Conservation (phyloP, 1,140 invertebrate species). For the Doryteuthis pealeii region DNA sequence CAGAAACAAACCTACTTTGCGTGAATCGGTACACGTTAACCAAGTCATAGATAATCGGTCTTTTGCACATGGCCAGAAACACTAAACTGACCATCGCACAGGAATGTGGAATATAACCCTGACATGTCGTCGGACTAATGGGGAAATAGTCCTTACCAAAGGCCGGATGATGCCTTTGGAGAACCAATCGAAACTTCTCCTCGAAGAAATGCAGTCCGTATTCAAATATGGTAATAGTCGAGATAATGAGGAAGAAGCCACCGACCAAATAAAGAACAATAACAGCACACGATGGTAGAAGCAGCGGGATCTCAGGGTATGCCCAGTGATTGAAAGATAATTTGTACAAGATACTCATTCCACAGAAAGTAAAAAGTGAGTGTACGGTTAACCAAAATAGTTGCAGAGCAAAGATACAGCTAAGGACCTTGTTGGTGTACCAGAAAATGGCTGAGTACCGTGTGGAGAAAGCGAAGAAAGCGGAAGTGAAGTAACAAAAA, state of each 20-base stretch:
- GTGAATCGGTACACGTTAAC: constrained; percentile 40
- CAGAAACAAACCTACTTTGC: constrained; percentile 34
- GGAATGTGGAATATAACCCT: constrained; percentile 44
- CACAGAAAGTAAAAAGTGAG: constrained; percentile 38
- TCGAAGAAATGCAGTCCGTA: constrained; percentile 46
- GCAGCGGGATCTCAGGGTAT: constrained; percentile 30
- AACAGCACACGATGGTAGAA: too few relatives aligned
- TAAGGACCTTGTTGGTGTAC: constrained; percentile 47
- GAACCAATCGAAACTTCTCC: constrained; percentile 40
- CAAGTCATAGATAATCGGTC: constrained; percentile 43
- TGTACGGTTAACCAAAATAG: constrained; percentile 37
- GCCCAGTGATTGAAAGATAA: constrained; percentile 32
- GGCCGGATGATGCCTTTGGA: constrained; percentile 34
- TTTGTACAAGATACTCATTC: constrained; percentile 41
- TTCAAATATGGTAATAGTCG: constrained; percentile 43
- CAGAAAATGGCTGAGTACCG: constrained; percentile 50
- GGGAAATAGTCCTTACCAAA: constrained; percentile 35
- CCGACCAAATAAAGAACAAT: constrained; percentile 38
- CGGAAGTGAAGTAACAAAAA: constrained; percentile 46
- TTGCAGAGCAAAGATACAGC: constrained; percentile 41
- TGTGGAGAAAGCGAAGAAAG: constrained; percentile 36
- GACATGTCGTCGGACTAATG: constrained; percentile 36
- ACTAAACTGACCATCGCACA: constrained; percentile 42
- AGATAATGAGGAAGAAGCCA: constrained; percentile 34
- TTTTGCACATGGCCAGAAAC: constrained; percentile 37